Conservation (phyloP, 2,797 vertebrate genomes). For the Anisognathus igniventris region DNA sequence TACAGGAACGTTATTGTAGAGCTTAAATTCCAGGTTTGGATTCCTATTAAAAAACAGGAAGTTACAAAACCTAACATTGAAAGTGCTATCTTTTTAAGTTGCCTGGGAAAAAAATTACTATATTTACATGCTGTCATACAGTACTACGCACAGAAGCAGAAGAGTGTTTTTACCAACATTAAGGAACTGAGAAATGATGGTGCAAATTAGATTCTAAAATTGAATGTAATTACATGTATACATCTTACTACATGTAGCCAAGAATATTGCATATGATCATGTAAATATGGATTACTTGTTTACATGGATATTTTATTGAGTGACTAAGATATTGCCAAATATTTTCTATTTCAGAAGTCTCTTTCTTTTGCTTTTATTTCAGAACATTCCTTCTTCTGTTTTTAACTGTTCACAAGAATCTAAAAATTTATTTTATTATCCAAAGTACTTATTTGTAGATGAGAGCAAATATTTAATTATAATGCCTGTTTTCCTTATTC, state of each 20-base stretch:
- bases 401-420: conserved; percentile 12
- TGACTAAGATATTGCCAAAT: conserved; percentile 16
- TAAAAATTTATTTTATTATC: conserved; percentile 29
- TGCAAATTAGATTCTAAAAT: not conserved
- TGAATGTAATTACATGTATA: not conserved
- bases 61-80: not conserved
- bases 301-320: conserved; percentile 25
- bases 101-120: not conserved
- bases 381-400: not conserved
- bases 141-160: not conserved
- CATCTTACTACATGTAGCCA: not conserved
- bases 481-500: conserved; percentile 44
- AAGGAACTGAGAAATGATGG: not conserved
- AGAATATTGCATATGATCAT: not conserved
- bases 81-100: not conserved
- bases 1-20: not conserved
- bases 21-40: not conserved
- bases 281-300: conserved; percentile 39
- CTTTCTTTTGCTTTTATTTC: conserved; percentile 23
- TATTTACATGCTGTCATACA: not conserved
- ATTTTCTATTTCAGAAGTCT: conserved; percentile 46
- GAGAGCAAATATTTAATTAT: conserved; percentile 30
- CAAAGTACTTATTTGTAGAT: not conserved
- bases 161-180: not conserved
- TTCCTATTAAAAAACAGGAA: not conserved